A percentile compares a stretch with the other conserved stretches of the same genome.
These are phyloP conservation scores for Danio aesculapii DNA, from an alignment of 2,797 vertebrate genomes.

Conservation along the genomic window DNA sequence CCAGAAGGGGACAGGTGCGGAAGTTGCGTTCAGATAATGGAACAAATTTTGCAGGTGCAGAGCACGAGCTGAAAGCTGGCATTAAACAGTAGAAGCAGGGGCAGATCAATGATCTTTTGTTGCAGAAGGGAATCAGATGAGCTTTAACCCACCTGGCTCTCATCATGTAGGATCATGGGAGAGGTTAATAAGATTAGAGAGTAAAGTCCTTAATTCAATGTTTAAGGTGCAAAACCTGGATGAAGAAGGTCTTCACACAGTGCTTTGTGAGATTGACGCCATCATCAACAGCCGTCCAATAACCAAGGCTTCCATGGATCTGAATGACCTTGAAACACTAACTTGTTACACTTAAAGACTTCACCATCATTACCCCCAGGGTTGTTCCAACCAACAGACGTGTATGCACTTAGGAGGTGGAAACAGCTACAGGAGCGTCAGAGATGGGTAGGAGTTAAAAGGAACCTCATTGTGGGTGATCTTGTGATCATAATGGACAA, in stretches of 20 bases:
- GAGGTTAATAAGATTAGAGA: no score
- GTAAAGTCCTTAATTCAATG: background rate
- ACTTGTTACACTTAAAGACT: background rate
- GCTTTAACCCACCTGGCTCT: background rate
- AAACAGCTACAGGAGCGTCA: background rate
- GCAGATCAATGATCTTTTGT: background rate
- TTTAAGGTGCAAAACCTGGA: background rate
- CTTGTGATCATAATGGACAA: no score
- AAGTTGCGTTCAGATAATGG: background rate
- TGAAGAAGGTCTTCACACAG: background rate
- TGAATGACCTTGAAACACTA: background rate
- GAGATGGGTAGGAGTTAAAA: no score
- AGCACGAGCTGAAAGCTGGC: background rate
- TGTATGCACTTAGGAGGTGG: background rate
- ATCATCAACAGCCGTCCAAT: background rate
- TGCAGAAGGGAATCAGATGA: background rate
- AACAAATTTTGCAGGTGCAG: background rate
- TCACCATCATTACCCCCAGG: background rate
- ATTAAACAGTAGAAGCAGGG: background rate
- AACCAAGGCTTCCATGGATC: background rate
- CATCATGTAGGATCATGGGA: no score
- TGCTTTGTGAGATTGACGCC: background rate
- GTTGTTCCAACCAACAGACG: background rate
- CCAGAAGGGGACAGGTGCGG: background rate
- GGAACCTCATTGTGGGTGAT: no score